Evolutionary conservation across 1,140 invertebrate genomes (phyloP).

Genomic region (Tetragnatha versicolor): DNA sequence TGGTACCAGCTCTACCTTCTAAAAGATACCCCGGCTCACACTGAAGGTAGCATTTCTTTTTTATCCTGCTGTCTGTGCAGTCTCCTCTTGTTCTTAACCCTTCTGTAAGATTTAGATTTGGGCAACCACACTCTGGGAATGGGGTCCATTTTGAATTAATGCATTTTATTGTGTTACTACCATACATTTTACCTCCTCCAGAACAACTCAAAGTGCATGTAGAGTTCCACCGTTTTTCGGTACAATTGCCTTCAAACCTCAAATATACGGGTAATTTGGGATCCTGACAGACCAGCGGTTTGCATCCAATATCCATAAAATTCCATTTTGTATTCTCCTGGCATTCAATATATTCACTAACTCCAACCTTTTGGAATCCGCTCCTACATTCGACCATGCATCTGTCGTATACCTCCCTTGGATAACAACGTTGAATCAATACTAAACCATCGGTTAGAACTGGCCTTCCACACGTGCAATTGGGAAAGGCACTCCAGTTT

Average conservation of each 20-base stretch:
- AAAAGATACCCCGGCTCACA: no score
- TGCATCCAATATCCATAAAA: neutral
- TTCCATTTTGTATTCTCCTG: neutral
- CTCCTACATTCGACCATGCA: neutral
- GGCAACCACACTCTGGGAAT: neutral
- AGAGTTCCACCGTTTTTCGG: neutral
- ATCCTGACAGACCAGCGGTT: neutral
- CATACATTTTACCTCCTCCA: constrained; percentile 1
- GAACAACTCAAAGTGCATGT: neutral
- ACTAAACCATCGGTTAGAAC: neutral
- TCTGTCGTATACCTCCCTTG: neutral
- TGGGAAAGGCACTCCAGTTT: neutral
- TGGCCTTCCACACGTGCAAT: neutral
- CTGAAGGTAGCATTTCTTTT: neutral
- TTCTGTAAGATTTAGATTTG: neutral
- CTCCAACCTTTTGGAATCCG: neutral
- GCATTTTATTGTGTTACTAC: neutral
- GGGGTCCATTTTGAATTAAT: neutral
- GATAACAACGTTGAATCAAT: neutral
- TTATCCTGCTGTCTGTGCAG: neutral
- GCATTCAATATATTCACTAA: neutral
- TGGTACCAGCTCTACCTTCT: no score
- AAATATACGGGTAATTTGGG: neutral
- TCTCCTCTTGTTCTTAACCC: neutral
- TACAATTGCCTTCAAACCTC: neutral